Base-by-base conservation (phyloP, 30 jellyfish, hydroid and myxozoan species). In the Cassiopea andromeda region DNA sequence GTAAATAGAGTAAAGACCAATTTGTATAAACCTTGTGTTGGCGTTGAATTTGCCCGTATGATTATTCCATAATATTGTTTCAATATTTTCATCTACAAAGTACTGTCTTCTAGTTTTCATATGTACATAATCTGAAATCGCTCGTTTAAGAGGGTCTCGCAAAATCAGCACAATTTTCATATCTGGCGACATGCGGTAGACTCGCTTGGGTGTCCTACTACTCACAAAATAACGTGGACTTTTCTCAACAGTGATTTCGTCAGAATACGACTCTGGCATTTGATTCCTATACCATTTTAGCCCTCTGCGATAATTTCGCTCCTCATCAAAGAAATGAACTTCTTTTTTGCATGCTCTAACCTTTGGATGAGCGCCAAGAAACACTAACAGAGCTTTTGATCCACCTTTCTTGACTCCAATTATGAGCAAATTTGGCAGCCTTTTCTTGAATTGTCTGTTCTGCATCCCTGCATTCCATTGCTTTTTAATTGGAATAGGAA, bases 361-460 rank as follows among this genome's bases (percentile, higher is more conserved):
- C 12, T 69, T 50, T 0, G 98, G 97, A 67, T 96, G 99, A 48
- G 90, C 96, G 1, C 88, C 77, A 7, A 96, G 92, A 81, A 96
- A 96, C 9, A 97, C 85, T 1, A 92, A 89, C 45, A 96, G 89
- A 12, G 99, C 97, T 77, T 93, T 89, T 44, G 99, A 92, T 1
- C 99, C 99, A 38, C 97, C 89, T 72, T 96, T 96, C 83, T 96
- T 96, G 69, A 93, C 97, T 1, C 99, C 99, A 60, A 89, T 94
- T 17, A 96, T 96, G n/a, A 96, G 79, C 7, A 89, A 96, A 2
- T 82, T 73, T 4, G 99, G 99, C 45, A 88, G 73, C 48, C 98
- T 77, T 71, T 77, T 81, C 72, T 50, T 66, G 48, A 78, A 84
- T 1, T 78, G 48, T 38, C 19, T 70, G 10, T 50, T 67, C 27